Percentiles rank a stretch among this genome's conserved stretches.
phyloP scores from a whole-genome alignment of 2,113 vertebrate species.

The Thamnophis sirtalis region DNA sequence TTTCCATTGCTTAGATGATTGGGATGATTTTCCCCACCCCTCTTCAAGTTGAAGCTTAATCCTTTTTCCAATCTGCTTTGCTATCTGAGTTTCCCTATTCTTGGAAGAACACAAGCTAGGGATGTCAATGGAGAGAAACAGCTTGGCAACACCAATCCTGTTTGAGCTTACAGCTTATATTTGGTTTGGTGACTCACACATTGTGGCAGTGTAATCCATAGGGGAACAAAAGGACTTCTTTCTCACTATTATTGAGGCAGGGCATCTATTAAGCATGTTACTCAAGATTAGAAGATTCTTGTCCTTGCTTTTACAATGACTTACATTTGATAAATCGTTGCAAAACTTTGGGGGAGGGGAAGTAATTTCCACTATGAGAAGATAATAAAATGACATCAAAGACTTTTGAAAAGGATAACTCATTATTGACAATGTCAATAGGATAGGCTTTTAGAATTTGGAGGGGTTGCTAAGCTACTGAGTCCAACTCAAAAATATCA shows the following conservation, averaged over 20 bases:
- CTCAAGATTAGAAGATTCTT: constrained; percentile 29
- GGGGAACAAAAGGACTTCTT: not conserved
- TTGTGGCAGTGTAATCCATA: not conserved
- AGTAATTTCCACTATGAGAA: not conserved
- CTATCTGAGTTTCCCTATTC: not conserved
- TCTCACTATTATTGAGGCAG: not conserved
- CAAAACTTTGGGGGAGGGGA: constrained; percentile 22
- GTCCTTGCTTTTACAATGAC: constrained; percentile 6
- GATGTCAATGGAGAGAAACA: not conserved
- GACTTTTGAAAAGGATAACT: not conserved
- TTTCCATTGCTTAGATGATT: not conserved
- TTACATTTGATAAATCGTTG: not conserved
- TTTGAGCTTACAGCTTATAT: no score
- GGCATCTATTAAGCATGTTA: not conserved
- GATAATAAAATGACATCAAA: not conserved
- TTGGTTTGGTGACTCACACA: not conserved
- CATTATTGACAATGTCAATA: not conserved
- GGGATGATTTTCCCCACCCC: not conserved
- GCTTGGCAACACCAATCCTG: not conserved
- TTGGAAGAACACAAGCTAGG: not conserved
- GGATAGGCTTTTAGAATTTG: not conserved
- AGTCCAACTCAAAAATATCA: not conserved
- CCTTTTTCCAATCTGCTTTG: not conserved
- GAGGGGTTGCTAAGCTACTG: not conserved
- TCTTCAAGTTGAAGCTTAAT: not conserved